Evolutionary conservation across 2,797 vertebrate species (phyloP).

Genomic region (Columba guinea): DNA sequence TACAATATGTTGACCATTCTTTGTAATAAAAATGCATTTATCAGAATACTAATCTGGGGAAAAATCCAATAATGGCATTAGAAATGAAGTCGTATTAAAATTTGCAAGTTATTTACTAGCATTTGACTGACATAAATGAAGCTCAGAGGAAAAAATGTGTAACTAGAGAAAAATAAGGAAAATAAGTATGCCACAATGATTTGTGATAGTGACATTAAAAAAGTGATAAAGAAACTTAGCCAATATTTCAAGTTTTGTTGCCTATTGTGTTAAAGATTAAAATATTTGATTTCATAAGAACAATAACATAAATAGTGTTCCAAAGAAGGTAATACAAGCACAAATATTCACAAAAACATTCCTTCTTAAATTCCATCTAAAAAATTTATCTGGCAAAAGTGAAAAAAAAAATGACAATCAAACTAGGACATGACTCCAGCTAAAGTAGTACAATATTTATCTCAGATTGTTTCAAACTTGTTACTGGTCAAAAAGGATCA

Average conservation of each 20-base stretch:
- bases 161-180: not conserved
- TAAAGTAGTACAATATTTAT: not conserved
- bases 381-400: not conserved
- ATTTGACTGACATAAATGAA: not conserved
- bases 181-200: not conserved
- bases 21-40: not conserved
- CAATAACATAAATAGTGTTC: not conserved
- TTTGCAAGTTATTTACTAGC: not conserved
- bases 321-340: not conserved
- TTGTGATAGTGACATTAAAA: not conserved
- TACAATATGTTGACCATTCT: not conserved
- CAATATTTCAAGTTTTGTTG: not conserved
- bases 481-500: not conserved
- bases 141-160: not conserved
- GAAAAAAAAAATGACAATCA: not conserved
- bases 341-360: not conserved
- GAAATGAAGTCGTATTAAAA: not conserved
- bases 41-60: not conserved
- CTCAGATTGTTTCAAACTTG: not conserved
- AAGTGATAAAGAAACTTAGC: not conserved
- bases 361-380: not conserved
- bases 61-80: not conserved
- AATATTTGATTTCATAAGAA: not conserved
- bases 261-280: not conserved
- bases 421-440: not conserved